A percentile compares a stretch with the other conserved stretches of the same genome.
phyloP scores from a whole-genome alignment of 2,797 vertebrate genomes.

The Phaenicophaeus curvirostris region DNA sequence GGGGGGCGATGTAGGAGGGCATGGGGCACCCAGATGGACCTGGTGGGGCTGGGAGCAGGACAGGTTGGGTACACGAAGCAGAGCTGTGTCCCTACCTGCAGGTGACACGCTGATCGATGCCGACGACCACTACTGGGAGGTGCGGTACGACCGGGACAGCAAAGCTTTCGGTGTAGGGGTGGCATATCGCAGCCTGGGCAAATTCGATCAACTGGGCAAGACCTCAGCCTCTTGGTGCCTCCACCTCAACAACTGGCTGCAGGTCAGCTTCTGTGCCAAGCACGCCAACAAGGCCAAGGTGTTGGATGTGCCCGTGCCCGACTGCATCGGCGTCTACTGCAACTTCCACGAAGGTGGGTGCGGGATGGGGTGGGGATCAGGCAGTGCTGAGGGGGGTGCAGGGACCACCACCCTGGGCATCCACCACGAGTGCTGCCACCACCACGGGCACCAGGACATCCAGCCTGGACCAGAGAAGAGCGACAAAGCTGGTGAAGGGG shows the following conservation, averaged over 20 bases:
- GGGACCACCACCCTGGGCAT: neutral
- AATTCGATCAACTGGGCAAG: slow-evolving; percentile 94
- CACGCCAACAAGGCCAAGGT: slow-evolving; percentile 95
- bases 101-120: slow-evolving; percentile 90
- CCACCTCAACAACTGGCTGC: slow-evolving; percentile 97
- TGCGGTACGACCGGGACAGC: slow-evolving; percentile 92
- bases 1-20: too few relatives aligned
- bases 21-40: too few relatives aligned
- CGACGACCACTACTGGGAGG: slow-evolving; percentile 95
- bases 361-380: neutral
- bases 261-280: slow-evolving; percentile 96
- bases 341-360: slow-evolving; percentile 91
- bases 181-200: slow-evolving; percentile 89
- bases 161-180: slow-evolving; percentile 91
- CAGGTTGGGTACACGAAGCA: neutral
- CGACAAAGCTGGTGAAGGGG: too few relatives aligned
- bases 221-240: slow-evolving; percentile 93
- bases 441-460: neutral
- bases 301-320: slow-evolving; percentile 88
- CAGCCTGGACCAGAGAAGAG: too few relatives aligned
- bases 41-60: fast-evolving
- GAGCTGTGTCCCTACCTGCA: slow-evolving; percentile 4
- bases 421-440: neutral
- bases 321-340: slow-evolving; percentile 89
- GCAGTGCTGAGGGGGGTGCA: neutral